A percentile compares a stretch with the other conserved stretches of the same genome.
Evolutionary conservation across 2,113 vertebrate genomes (phyloP).

Genomic region (Etheostoma spectabile): DNA sequence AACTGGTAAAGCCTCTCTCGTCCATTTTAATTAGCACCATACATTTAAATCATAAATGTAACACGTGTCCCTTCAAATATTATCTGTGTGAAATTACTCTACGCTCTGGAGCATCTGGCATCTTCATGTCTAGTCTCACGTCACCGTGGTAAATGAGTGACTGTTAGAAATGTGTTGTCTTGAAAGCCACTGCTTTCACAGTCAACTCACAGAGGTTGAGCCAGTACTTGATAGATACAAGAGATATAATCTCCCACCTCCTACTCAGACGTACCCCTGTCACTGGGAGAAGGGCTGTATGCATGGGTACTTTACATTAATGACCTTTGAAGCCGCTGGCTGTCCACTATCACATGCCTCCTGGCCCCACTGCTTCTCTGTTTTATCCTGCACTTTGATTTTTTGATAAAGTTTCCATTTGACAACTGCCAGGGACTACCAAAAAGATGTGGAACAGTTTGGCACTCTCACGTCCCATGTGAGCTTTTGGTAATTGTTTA

Average conservation of each 20-base stretch:
- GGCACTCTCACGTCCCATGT: not conserved
- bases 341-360: not conserved
- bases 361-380: not conserved
- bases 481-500: not conserved
- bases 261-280: not conserved
- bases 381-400: constrained; percentile 6
- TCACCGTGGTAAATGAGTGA: no score
- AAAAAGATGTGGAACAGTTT: not conserved
- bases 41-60: no score
- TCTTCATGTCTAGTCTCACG: no score
- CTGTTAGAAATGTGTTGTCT: no score
- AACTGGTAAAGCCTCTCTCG: no score
- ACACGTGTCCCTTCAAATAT: no score
- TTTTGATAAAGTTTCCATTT: constrained; percentile 7
- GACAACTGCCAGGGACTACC: not conserved
- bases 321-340: constrained; percentile 13
- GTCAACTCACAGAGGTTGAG: no score
- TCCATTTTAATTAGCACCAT: no score
- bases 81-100: no score
- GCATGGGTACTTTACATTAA: not conserved
- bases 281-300: not conserved
- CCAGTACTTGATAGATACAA: no score
- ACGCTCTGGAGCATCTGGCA: no score
- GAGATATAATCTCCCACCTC: not conserved
- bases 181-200: no score